Conservation (phyloP, 1,140 invertebrate species). For the Vanessa tameamea region DNA sequence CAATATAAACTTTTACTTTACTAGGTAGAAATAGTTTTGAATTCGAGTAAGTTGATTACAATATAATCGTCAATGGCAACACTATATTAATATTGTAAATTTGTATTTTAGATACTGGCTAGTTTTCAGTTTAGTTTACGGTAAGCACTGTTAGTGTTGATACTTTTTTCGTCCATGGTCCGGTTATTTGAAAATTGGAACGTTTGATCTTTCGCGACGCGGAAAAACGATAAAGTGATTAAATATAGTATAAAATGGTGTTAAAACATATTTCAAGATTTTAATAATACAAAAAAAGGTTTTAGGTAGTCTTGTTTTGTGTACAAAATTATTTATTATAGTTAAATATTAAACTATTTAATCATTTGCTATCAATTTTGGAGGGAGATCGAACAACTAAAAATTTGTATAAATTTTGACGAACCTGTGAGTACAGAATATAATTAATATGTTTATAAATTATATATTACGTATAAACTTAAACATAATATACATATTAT, state of each 20-base stretch:
- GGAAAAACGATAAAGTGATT: background rate
- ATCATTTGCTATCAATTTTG: background rate
- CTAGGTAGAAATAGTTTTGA: too few species aligned
- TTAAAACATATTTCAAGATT: background rate
- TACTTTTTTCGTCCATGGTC: background rate
- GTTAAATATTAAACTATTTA: background rate
- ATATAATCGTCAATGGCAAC: background rate
- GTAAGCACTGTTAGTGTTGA: background rate
- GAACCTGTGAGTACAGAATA: background rate
- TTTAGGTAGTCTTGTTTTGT: background rate
- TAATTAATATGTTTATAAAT: background rate
- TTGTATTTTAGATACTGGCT: background rate
- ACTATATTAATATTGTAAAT: background rate
- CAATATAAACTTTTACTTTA: too few species aligned
- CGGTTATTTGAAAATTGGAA: background rate
- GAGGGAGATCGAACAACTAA: slow-evolving; percentile 2
- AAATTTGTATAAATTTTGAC: background rate
- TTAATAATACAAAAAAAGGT: background rate
- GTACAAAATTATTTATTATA: background rate
- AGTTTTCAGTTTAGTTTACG: background rate
- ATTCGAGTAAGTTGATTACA: too few species aligned
- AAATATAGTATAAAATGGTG: background rate
- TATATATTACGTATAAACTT: too few species aligned
- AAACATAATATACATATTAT: too few species aligned
- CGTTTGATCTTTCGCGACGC: slow-evolving; percentile 1